These are phyloP conservation scores for Ryuthela nishihirai DNA, from an alignment of 2,888 invertebrate species.

Conservation along the genomic window DNA sequence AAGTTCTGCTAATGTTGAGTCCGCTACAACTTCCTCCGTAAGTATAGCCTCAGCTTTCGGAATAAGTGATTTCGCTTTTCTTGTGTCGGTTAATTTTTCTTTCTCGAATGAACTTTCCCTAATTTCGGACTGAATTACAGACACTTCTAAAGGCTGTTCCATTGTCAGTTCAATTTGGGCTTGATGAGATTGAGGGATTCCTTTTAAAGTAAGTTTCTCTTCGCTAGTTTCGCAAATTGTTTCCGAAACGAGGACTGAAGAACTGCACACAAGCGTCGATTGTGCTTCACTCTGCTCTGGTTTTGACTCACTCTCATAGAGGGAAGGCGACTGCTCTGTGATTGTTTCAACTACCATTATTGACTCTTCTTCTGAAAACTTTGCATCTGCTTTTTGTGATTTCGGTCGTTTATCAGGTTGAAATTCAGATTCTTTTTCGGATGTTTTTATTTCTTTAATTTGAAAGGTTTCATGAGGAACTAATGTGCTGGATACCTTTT, in stretches of 20 bases:
- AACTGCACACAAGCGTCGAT: constrained; percentile 10
- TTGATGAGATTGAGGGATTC: constrained; percentile 7
- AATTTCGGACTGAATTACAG: constrained; percentile 28
- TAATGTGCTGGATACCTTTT: constrained; percentile 20
- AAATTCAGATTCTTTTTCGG: constrained; percentile 29
- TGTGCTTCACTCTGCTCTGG: constrained; percentile 7
- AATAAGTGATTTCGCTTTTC: constrained; percentile 35
- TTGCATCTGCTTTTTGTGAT: constrained; percentile 7
- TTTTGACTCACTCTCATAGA: constrained; percentile 2
- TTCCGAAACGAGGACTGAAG: constrained; percentile 9
- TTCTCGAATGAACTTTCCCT: constrained; percentile 23
- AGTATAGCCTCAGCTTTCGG: constrained; percentile 39
- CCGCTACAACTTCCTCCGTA: constrained; percentile 21
- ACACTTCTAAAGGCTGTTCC: constrained; percentile 22
- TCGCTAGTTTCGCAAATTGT: constrained; percentile 17
- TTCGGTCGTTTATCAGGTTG: constrained; percentile 24
- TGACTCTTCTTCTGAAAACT: constrained; percentile 9
- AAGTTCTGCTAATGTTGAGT: constrained; percentile 9
- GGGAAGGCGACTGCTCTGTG: constrained; percentile 3
- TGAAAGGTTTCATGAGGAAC: constrained; percentile 37
- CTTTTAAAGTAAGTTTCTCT: constrained; percentile 3
- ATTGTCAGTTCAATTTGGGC: constrained; percentile 11
- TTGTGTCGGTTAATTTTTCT: constrained; percentile 43
- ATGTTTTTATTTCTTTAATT: constrained; percentile 14
- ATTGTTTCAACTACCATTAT: constrained; percentile 18